Base-by-base conservation (phyloP, 2,113 vertebrate genomes). In the Tachycineta bicolor region DNA sequence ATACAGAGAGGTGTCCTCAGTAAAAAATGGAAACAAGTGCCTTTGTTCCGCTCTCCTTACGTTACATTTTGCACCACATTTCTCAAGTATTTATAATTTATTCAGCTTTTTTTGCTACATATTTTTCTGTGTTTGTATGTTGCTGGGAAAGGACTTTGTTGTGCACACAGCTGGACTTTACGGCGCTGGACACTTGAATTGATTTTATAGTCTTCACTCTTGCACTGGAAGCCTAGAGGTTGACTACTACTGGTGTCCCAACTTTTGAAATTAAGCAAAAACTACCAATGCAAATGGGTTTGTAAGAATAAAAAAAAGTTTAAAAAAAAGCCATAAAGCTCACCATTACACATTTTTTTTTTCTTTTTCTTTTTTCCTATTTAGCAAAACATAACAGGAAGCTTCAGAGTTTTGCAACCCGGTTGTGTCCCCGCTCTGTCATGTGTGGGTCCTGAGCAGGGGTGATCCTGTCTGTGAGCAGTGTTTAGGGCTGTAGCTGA, bases 31-130 rank as follows among this genome's bases (percentile, higher is more conserved):
- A 88, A 92, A 83, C 68, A 75, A 90, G 83, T 87, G 93, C 92
- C 93, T 94, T 78, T n/a, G 34, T 89, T 92, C 86, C 58, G 58
- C 77, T 68, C 69, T 79, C 76, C 65, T 64, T 26, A 34, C 1
- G 10, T 80, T 52, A 89, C 58, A 53, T 90, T 94, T 92, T 78
- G 80, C 80, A 94, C 64, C 80, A 78, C 69, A 39, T 75, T 94
- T 94, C 87, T 94, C 73, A 75, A 90, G 59, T 83, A 86, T 92
- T 93, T 95, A 74, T 96, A 95, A 96, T 94, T 96, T 97, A 94
- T 94, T 95, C n/a, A 18, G 65, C 69, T 90, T 87, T 73, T 89
- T 89, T 92, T 83, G 65, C 82, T 74, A 55, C 63, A 4, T 85
- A 9, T 90, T 87, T 89, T 90, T 73, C 86, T 68, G 83, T 87